Evolutionary conservation across 1,140 invertebrate genomes (phyloP).

Genomic region (Acromyrmex heyeri): DNA sequence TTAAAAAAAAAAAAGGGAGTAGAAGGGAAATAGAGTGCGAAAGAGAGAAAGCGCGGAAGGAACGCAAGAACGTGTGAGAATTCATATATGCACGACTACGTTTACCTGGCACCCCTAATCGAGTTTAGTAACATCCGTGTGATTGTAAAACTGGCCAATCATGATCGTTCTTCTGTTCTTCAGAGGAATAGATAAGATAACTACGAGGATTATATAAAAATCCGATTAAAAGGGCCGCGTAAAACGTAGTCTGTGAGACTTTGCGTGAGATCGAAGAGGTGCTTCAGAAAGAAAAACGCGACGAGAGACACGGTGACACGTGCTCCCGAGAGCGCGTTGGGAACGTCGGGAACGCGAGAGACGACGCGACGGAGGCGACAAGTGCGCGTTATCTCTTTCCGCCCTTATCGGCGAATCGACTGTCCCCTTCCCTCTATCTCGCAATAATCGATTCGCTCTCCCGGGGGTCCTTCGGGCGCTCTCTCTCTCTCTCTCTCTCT

Average conservation of each 20-base stretch:
- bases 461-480: slow-evolving; percentile 57
- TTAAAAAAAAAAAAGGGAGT: background rate
- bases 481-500: slow-evolving; percentile 6
- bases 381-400: slow-evolving; percentile 22
- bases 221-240: no score
- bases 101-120: no score
- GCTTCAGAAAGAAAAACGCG: slow-evolving; percentile 38
- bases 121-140: no score
- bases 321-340: slow-evolving; percentile 58
- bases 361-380: background rate
- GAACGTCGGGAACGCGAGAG: background rate
- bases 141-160: no score
- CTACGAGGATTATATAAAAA: no score
- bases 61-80: slow-evolving; percentile 5
- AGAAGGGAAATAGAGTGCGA: background rate
- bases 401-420: background rate
- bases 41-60: background rate
- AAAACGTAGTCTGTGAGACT: background rate
- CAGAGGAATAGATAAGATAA: no score
- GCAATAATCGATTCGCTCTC: slow-evolving; percentile 61
- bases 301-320: slow-evolving; percentile 66
- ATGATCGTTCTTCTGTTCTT: no score
- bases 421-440: slow-evolving; percentile 14
- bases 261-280: slow-evolving; percentile 42
- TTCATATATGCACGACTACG: background rate